Evolutionary conservation across 2,797 vertebrate species (phyloP), one percentile per base, ranked within the genome.

Genomic region (Alcedo quadribrachys): DNA sequence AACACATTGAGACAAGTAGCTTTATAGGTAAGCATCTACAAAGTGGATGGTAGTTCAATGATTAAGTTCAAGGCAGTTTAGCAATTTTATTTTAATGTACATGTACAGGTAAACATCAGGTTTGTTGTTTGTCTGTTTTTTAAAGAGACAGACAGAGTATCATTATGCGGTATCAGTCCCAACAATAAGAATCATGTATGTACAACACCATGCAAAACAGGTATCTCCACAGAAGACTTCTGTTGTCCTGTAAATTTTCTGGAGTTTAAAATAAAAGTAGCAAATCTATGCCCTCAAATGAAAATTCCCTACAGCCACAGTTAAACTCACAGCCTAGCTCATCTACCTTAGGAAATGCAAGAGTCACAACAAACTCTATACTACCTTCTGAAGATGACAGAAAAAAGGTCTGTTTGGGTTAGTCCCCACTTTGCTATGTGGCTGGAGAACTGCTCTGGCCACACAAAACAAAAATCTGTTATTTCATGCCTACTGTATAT

Each of bases 161-260:
- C 6, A 43, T 35, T 42, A 73, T n/a, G 74, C 32, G 27, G 46
- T 25, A 55, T 11, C 9, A 66, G 32, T 32, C 40, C 32, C 21
- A 42, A 11, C 1, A 2, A 61, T 5, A 50, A 50, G 11, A 57
- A 48, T 20, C 15, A 15, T 45, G 62, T 67, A 66, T 3, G 2
- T 33, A 62, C 11, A 69, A n/a, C 17, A 63, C 2, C 3, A 51
- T 9, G n/a, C 0, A 3, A 43, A 0, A 85, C 5, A 66, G 28
- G 63, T 0, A 1, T 62, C 16, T 51, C 20, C 58, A 71, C 16
- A 85, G 22, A 24, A 57, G 6, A 33, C 12, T 81, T 69, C 8
- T 48, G 3, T 65, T 65, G 22, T 42, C 18, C 40, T 76, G 9
- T 7, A 25, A 5, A 10, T 43, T 51, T 90, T 69, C 15, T 37